Evolutionary conservation across 2,888 invertebrate genomes (phyloP), one percentile per base, ranked within the genome.

Genomic region (Phlogophora meticulosa): DNA sequence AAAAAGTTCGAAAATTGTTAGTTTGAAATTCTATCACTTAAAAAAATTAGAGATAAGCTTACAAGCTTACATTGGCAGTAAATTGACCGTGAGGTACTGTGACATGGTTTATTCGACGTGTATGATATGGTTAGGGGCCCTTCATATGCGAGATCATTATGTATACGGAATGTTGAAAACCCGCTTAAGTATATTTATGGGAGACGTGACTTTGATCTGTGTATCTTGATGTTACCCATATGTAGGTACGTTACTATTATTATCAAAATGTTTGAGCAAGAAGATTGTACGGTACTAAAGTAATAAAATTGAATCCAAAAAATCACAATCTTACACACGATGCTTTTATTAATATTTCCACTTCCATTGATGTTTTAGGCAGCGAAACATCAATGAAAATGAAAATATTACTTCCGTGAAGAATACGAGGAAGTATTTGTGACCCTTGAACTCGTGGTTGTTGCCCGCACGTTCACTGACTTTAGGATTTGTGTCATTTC

Each of bases 391-490:
- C 10, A 43, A 49, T 32, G 22, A n/a, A 57, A 48, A 15, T 34
- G 11, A 24, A 58, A 52, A 51, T 36, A 57, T 10, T 34, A 36
- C 42, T 38, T 32, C 5, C 22, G 22, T 5, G 10, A 22, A 38
- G 45, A 38, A 76, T 51, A 53, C 36, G 7, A 11, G 17, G 13
- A 71, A 63, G 42, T 40, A 46, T 17, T 43, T 34, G 17, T 43
- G 56, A 53, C 56, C 59, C 17, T 60, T 73, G 56, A 65, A 36
- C 56, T 57, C 65, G 13, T 60, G 78, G 74, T 52, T 64, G 24
- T 65, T 65, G 74, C 5, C 43, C 69, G 58, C n/a, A 38, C 55
- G 65, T 65, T 78, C 74, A 65, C 43, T 28, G 67, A 60, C 68
- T 60, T 60, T 42, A 22, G 22, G 59, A 64, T 56, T 55, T 48